Percentiles rank a stretch among this genome's conserved stretches.
These are phyloP conservation scores for Salvator merianae DNA, from an alignment of 2,113 vertebrate genomes.

Conservation along the genomic window DNA sequence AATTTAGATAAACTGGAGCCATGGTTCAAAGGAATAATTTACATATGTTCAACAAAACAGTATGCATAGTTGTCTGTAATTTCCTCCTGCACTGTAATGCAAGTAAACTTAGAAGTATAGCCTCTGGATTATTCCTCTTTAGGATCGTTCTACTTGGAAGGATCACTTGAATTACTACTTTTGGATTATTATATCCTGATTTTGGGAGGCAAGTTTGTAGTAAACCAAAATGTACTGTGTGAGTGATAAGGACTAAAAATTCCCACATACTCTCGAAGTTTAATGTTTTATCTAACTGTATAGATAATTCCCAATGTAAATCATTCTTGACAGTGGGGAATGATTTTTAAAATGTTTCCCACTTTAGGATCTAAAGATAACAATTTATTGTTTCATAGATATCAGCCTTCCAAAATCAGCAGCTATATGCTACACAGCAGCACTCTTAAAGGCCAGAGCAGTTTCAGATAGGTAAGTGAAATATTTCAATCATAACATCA, in stretches of 20 bases:
- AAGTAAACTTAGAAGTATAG: neutral
- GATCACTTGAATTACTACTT: neutral
- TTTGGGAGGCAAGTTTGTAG: neutral
- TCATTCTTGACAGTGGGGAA: neutral
- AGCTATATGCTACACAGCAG: conserved; percentile 99
- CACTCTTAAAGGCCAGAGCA: conserved; percentile 96
- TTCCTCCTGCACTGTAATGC: neutral
- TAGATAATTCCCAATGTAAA: neutral
- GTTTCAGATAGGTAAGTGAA: conserved; percentile 95
- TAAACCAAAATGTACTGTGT: conserved; percentile 23
- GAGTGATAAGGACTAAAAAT: neutral
- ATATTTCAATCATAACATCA: neutral
- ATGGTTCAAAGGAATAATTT: neutral
- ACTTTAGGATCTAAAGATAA: conserved; percentile 40
- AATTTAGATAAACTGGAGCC: neutral
- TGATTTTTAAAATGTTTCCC: conserved; percentile 51
- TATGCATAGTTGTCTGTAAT: neutral
- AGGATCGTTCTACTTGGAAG: neutral
- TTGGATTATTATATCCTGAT: neutral
- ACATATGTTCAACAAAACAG: neutral
- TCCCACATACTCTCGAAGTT: conserved; percentile 20
- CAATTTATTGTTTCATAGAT: conserved; percentile 77
- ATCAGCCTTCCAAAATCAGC: conserved; percentile 99
- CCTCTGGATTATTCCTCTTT: neutral
- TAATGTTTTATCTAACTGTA: conserved; percentile 18